Percentiles rank a stretch among this genome's conserved stretches.
Evolutionary conservation across 2,113 vertebrate species (phyloP).

Genomic region (Hassar affinis): DNA sequence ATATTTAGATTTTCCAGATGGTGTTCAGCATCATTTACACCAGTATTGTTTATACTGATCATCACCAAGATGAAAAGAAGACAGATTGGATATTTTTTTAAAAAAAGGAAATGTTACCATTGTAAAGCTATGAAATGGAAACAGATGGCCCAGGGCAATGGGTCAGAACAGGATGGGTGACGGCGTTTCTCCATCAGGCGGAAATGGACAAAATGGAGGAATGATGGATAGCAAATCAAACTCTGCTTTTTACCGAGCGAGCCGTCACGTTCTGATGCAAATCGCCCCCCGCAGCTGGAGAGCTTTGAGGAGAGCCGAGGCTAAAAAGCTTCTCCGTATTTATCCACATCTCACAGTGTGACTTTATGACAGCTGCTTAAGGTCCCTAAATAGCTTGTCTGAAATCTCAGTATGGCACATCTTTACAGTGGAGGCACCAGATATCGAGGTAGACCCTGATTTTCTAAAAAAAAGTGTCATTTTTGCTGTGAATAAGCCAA

Average conservation of each 20-base stretch:
- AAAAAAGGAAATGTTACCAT: background rate
- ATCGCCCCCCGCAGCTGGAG: conserved; percentile 18
- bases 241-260: conserved; percentile 3
- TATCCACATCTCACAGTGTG: conserved; percentile 19
- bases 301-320: conserved; percentile 9
- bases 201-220: conserved; percentile 9
- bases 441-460: conserved; percentile 7
- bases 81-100: background rate
- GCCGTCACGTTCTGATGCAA: conserved; percentile 35
- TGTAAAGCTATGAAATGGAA: conserved; percentile 5
- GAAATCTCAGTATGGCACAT: conserved; percentile 1
- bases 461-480: background rate
- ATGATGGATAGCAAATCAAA: background rate
- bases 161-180: conserved; percentile 14
- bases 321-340: conserved; percentile 27
- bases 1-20: conserved; percentile 18
- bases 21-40: conserved; percentile 22
- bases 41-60: conserved; percentile 2
- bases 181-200: background rate
- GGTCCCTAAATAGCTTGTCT: conserved; percentile 16
- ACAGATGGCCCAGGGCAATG: conserved; percentile 9
- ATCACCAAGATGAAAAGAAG: background rate
- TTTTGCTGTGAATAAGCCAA: background rate
- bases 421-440: background rate
- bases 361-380: conserved; percentile 13